Evolutionary conservation across 2,797 vertebrate genomes (phyloP), one percentile per base, ranked within the genome.

Genomic region (Antrozous pallidus): DNA sequence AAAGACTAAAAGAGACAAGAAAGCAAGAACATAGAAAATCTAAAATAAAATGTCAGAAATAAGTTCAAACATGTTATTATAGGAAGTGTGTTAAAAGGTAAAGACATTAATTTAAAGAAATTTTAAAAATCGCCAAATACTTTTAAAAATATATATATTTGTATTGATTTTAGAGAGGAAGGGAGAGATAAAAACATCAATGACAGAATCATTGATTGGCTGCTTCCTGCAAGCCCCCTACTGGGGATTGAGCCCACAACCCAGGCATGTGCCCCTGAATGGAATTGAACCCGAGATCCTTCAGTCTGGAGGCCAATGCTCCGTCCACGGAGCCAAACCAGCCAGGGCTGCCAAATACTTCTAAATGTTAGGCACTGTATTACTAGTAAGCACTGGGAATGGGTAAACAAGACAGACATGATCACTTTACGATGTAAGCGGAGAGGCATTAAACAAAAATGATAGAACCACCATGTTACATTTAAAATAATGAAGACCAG

Each of bases 11-110:
- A 17, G 61, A 7, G 47, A 45, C 74, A 65, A 42, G 9, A 51
- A 90, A 78, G 42, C 16, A 61, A 77, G 20, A 42, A 73, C 17
- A 84, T 4, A 47, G 51, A 38, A 13, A 94, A 87, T 33, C 92
- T n/a, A 77, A 90, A 95, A 67, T 36, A 54, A 88, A 63, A 54
- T 22, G 36, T 79, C 36, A 85, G 42, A 96, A 79, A 45, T 45
- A 92, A 94, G 71, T 88, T 83, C 63, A 51, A 63, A 63, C 7
- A 63, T 63, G 61, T 63, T 63, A 63, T 31, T 63, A 63, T 31
- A 58, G 56, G 26, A 58, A 51, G n/a, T 22, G 17, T 40, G 75
- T 49, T 49, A 47, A 85, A 93, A 85, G 18, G 78, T 11, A 61
- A 47, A 82, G 47, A 74, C 0, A 86, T 67, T 89, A 67, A 86